These are phyloP conservation scores for Papilio dardanus DNA, from an alignment of 1,140 invertebrate genomes.

Conservation along the genomic window DNA sequence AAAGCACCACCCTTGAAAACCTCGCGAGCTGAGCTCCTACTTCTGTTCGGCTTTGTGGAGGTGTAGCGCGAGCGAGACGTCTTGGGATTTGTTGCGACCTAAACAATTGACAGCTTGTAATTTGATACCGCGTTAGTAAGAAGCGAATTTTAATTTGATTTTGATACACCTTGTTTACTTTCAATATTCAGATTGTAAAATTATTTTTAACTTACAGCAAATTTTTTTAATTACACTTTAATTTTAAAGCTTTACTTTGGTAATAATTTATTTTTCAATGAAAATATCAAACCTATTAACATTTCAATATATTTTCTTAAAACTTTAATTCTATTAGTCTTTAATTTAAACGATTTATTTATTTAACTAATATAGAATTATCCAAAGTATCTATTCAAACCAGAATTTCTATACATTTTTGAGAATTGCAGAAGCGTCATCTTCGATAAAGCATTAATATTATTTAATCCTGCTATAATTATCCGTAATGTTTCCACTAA, in stretches of 20 bases:
- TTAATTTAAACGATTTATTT: not conserved
- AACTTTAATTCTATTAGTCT: not conserved
- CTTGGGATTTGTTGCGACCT: conserved; percentile 75
- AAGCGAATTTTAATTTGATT: conserved; percentile 28
- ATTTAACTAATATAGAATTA: not conserved
- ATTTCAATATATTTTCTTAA: not conserved
- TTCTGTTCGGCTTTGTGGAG: conserved; percentile 82
- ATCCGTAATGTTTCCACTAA: conserved; percentile 82
- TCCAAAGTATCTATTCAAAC: not conserved
- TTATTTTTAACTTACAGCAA: not conserved
- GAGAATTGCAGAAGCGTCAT: not conserved
- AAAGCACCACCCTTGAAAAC: conserved; percentile 82
- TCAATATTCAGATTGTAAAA: not conserved
- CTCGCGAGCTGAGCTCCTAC: conserved; percentile 81
- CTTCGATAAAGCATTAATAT: conserved; percentile 62
- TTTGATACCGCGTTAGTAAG: conserved; percentile 55
- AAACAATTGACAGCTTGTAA: conserved; percentile 75
- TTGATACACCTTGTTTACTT: not conserved
- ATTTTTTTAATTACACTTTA: not conserved
- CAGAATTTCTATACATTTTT: not conserved
- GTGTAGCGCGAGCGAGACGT: conserved; percentile 72
- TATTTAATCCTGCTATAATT: conserved; percentile 72
- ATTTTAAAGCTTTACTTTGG: not conserved
- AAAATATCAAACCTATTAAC: not conserved
- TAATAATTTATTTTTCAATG: not conserved